phyloP scores from a whole-genome alignment of 2,113 vertebrate species.

The Siniperca chuatsi region DNA sequence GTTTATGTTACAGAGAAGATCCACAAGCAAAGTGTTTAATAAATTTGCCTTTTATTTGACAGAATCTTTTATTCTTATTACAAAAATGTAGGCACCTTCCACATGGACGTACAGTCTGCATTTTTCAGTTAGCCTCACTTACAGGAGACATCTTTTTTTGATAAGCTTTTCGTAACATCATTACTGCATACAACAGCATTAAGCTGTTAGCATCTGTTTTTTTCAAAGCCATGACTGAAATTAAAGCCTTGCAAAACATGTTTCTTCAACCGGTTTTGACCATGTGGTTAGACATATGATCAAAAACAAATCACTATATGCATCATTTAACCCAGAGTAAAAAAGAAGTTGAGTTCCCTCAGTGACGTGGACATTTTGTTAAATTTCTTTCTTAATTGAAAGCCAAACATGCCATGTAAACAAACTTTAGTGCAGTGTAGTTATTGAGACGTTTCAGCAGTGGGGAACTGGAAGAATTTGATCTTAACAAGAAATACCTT shows the following conservation, averaged over 20 bases:
- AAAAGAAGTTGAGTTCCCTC: neutral
- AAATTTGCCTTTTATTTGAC: conserved; percentile 74
- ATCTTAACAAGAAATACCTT: conserved; percentile 23
- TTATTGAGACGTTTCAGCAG: conserved; percentile 9
- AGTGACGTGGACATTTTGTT: neutral
- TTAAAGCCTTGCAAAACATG: conserved; percentile 38
- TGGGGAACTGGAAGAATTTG: conserved; percentile 20
- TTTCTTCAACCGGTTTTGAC: conserved; percentile 19
- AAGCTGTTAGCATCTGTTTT: neutral
- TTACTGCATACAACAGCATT: conserved; percentile 19
- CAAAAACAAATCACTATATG: conserved; percentile 29
- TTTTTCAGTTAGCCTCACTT: conserved; percentile 29
- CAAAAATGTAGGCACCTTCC: conserved; percentile 72
- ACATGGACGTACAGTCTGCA: conserved; percentile 21
- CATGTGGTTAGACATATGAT: conserved; percentile 7
- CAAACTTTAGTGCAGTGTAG: conserved; percentile 50
- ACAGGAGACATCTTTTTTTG: conserved; percentile 5
- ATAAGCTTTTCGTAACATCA: conserved; percentile 16
- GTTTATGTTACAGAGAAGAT: neutral
- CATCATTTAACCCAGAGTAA: conserved; percentile 2
- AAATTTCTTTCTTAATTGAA: conserved; percentile 8
- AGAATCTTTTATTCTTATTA: conserved; percentile 55
- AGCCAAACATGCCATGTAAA: conserved; percentile 40
- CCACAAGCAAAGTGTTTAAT: conserved; percentile 21
- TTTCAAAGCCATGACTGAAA: conserved; percentile 34